Evolutionary conservation across 2,888 invertebrate species (phyloP).

Genomic region (Meiosimyza platycephala): DNA sequence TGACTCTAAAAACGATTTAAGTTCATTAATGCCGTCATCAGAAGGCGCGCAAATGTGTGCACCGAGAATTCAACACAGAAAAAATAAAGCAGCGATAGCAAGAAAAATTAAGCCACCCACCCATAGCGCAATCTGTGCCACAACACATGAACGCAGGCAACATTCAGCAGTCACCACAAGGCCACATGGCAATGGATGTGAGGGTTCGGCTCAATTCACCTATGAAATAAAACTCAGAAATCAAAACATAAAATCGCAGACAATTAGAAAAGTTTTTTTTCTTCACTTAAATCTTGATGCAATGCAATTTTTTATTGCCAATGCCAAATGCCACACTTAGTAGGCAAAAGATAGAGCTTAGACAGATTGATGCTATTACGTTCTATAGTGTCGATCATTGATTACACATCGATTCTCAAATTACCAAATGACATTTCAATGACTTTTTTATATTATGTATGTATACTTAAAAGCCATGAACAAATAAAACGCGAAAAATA

Average conservation of each 20-base stretch:
- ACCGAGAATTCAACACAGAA: not conserved
- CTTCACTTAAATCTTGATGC: too few relatives aligned
- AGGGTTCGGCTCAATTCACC: slow-evolving; percentile 16
- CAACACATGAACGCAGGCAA: slow-evolving; percentile 2
- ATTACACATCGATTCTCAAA: slow-evolving; percentile 24
- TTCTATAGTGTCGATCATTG: not conserved
- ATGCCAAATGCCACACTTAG: slow-evolving; percentile 8
- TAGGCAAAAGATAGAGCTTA: not conserved
- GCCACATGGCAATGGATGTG: slow-evolving; percentile 8
- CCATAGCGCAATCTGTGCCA: not conserved
- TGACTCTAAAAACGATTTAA: too few relatives aligned
- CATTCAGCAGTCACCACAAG: slow-evolving; percentile 5
- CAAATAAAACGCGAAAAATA: too few relatives aligned
- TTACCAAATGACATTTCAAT: slow-evolving; percentile 31
- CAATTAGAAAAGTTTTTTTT: too few relatives aligned
- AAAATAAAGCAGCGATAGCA: slow-evolving; percentile 1
- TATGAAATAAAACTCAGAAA: not conserved
- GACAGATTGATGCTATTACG: not conserved
- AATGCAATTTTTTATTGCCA: slow-evolving; percentile 22
- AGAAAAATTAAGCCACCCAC: slow-evolving; percentile 14
- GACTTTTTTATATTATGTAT: not conserved
- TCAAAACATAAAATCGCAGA: too few relatives aligned
- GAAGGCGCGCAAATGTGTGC: slow-evolving; percentile 3
- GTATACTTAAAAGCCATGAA: too few relatives aligned
- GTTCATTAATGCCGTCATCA: too few relatives aligned